Percentiles rank a stretch among this genome's conserved stretches.
phyloP scores from a whole-genome alignment of 2,888 invertebrate species.

The Pollenia labialis region DNA sequence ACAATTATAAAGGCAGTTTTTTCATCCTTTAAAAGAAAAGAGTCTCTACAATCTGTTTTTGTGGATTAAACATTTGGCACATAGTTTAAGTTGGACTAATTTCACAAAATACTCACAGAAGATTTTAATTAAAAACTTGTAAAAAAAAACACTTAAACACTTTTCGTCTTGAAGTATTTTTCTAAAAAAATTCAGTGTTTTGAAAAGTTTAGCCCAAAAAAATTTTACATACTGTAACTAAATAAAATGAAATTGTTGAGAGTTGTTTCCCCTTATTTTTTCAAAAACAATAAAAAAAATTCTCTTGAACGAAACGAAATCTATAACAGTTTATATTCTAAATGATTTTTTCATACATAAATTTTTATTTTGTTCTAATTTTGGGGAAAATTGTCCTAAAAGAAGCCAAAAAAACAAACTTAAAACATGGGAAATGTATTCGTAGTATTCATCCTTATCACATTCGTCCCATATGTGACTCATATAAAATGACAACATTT shows the following conservation, averaged over 20 bases:
- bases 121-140: slow-evolving; percentile 30
- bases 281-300: neutral
- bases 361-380: slow-evolving; percentile 25
- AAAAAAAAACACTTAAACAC: slow-evolving; percentile 3
- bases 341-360: neutral
- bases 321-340: slow-evolving; percentile 45
- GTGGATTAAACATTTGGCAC: neutral
- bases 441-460: slow-evolving; percentile 41
- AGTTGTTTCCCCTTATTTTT: neutral
- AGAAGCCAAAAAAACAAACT: slow-evolving; percentile 5
- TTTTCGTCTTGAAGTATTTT: neutral
- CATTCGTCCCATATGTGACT: slow-evolving; percentile 57
- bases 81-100: slow-evolving; percentile 2
- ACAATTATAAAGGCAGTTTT: slow-evolving; percentile 56
- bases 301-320: slow-evolving; percentile 37
- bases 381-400: slow-evolving; percentile 28
- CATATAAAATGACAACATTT: slow-evolving; percentile 60
- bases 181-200: neutral
- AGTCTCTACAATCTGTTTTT: neutral
- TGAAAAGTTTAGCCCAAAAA: neutral
- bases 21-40: slow-evolving; percentile 9
- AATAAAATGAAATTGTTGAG: slow-evolving; percentile 6
- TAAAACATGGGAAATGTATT: slow-evolving; percentile 3
- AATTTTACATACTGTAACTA: neutral
- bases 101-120: slow-evolving; percentile 2